These are phyloP conservation scores for Neoitamus cyanurus DNA, from an alignment of 2,888 invertebrate species.

Conservation along the genomic window DNA sequence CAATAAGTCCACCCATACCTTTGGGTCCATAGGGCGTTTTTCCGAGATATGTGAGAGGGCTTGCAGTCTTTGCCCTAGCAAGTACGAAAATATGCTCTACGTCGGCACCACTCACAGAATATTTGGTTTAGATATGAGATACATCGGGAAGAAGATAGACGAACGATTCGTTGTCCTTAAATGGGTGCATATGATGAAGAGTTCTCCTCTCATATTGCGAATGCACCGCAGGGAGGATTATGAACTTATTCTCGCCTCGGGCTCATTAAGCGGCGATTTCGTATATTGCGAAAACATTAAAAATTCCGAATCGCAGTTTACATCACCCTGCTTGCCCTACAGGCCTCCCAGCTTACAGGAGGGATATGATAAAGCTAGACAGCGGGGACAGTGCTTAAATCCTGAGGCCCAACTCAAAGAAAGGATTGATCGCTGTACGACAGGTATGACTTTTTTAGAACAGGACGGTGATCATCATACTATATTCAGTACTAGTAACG, in stretches of 20 bases:
- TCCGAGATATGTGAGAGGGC: constrained; percentile 58
- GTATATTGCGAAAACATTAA: constrained; percentile 58
- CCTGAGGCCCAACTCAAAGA: constrained; percentile 57
- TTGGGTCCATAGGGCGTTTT: constrained; percentile 36
- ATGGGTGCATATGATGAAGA: constrained; percentile 62
- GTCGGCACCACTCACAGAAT: constrained; percentile 62
- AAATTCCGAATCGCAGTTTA: constrained; percentile 45
- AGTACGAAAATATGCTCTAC: constrained; percentile 59
- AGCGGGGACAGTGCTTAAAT: constrained; percentile 56
- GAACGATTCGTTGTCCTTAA: constrained; percentile 54
- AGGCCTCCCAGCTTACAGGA: constrained; percentile 58
- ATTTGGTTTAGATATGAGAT: constrained; percentile 60
- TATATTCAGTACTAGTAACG: constrained; percentile 59
- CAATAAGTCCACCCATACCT: constrained; percentile 54
- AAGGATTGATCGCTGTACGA: constrained; percentile 59
- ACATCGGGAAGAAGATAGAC: constrained; percentile 54
- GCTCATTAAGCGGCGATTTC: constrained; percentile 58
- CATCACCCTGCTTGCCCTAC: constrained; percentile 57
- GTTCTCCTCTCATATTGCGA: constrained; percentile 59
- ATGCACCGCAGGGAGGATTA: constrained; percentile 53
- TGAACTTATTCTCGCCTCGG: constrained; percentile 59
- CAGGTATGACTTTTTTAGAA: constrained; percentile 59
- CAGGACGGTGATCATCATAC: constrained; percentile 55
- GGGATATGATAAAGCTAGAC: constrained; percentile 55
- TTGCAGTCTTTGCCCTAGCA: constrained; percentile 57